phyloP scores from a whole-genome alignment of 2,888 invertebrate species.

The Tetragnatha montana region DNA sequence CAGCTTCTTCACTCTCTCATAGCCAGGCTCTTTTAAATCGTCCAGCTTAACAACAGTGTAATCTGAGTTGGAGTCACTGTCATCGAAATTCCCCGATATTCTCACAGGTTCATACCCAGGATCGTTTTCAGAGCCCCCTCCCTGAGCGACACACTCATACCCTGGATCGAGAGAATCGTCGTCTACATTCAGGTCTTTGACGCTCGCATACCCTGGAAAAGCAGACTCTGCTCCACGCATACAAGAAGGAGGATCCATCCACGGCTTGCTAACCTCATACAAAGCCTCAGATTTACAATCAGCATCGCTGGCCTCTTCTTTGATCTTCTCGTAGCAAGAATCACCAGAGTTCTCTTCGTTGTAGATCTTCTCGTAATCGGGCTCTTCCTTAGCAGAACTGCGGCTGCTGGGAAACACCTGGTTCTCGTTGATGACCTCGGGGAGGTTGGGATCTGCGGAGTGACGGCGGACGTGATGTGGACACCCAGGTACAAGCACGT shows the following conservation, averaged over 20 bases:
- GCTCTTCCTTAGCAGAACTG: slow-evolving; percentile 49
- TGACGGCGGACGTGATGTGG: slow-evolving; percentile 61
- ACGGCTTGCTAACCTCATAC: background rate
- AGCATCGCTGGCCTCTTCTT: slow-evolving; percentile 24
- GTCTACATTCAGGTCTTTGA: slow-evolving; percentile 58
- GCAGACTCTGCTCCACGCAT: background rate
- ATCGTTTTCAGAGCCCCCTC: slow-evolving; percentile 44
- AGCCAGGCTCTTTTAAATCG: slow-evolving; percentile 51
- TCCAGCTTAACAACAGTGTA: slow-evolving; percentile 66
- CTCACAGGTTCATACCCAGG: slow-evolving; percentile 71
- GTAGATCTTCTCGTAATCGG: slow-evolving; percentile 65
- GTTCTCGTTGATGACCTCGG: slow-evolving; percentile 56
- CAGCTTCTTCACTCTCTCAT: slow-evolving; percentile 65
- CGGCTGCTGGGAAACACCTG: slow-evolving; percentile 36
- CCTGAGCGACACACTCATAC: slow-evolving; percentile 63
- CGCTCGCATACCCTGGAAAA: slow-evolving; percentile 65
- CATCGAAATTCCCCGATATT: slow-evolving; percentile 52
- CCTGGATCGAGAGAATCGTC: slow-evolving; percentile 64
- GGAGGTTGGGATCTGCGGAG: slow-evolving; percentile 64
- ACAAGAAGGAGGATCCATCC: background rate
- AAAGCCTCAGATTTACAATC: background rate
- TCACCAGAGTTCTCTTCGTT: slow-evolving; percentile 64
- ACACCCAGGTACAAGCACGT: slow-evolving; percentile 47
- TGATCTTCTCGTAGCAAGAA: slow-evolving; percentile 70
- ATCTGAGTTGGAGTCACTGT: slow-evolving; percentile 66